Base-by-base conservation (phyloP, 1,140 invertebrate genomes). In the Oedothorax gibbosus region DNA sequence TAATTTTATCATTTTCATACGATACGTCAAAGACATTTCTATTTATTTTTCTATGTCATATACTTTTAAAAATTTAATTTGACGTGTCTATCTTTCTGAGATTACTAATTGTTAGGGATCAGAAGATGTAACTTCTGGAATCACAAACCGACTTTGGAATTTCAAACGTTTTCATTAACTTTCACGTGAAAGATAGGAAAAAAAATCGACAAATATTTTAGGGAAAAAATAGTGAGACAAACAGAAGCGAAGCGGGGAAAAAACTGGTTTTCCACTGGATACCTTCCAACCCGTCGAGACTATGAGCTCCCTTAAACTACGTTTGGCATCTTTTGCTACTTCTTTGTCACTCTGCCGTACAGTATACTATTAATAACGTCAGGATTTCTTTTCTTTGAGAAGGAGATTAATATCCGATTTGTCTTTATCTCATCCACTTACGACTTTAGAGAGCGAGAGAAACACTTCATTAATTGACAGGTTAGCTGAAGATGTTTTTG, bases 261-360 rank as follows among this genome's bases (percentile, higher is more conserved):
- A 15, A 68, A 69, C 7, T 50, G 15, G 53, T 69, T 49, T 64
- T 20, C 35, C 35, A 53, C 54, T 82, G 80, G 80, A 71, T 62
- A 20, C 20, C 64, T 72, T 56, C 80, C 80, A 82, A 49, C 65
- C 54, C 54, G 49, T 49, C 50, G 35, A 14, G 66, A 60, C 69
- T 66, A 54, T 57, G 66, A 81, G 78, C 66, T 49, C 49, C 69
- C 56, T 71, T 71, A 56, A 81, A 71, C 53, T 73, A 64, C 68
- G 69, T 82, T 73, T 82, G 80, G 80, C 80, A 82, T 82, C 80
- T 82, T 82, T 82, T 62, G 80, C 80, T 82, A 82, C 80, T 82
- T 82, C 80, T 82, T 82, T 82, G 80, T 82, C 80, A 82, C 80
- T 73, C 69, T 50, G 69, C 54, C 78, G 78, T 50, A 81, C 15